Percentiles rank a stretch among this genome's conserved stretches.
Evolutionary conservation across 2,113 vertebrate genomes (phyloP).

Genomic region (Cettia cetti): DNA sequence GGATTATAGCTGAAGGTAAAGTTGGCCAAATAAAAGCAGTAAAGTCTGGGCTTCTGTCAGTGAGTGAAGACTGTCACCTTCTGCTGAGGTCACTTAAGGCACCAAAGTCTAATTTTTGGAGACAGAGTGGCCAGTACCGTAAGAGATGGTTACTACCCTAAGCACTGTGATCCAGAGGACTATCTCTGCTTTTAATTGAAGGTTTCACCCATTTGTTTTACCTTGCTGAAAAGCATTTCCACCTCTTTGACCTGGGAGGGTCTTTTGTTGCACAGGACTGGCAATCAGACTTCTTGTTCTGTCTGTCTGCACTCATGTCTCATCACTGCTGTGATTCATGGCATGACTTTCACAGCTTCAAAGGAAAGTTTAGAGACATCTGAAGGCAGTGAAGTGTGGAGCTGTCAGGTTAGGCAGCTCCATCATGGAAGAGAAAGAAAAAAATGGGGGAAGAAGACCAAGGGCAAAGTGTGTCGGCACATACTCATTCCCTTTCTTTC

Average conservation of each 20-base stretch:
- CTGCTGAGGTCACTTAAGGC: neutral
- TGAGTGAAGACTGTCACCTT: neutral
- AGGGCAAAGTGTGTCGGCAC: neutral
- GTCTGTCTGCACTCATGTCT: neutral
- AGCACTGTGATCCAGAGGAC: neutral
- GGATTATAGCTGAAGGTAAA: neutral
- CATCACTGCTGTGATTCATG: neutral
- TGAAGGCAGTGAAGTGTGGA: neutral
- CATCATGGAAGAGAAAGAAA: neutral
- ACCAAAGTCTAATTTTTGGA: neutral
- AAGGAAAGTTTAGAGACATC: constrained; percentile 9
- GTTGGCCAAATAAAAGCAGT: neutral
- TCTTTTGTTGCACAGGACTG: neutral
- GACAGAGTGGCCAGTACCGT: neutral
- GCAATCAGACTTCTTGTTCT: neutral
- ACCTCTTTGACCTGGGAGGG: neutral
- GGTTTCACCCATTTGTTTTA: neutral
- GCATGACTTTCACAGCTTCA: neutral
- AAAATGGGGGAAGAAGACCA: neutral
- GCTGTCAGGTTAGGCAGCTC: neutral
- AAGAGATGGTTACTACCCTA: neutral
- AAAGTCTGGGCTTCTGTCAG: neutral
- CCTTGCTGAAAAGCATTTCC: constrained; percentile 8
- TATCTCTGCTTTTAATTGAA: neutral
- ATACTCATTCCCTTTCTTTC: accelerated